A percentile compares a stretch with the other conserved stretches of the same genome.
Evolutionary conservation across 2,797 vertebrate genomes (phyloP).

Genomic region (Hirundo rustica): DNA sequence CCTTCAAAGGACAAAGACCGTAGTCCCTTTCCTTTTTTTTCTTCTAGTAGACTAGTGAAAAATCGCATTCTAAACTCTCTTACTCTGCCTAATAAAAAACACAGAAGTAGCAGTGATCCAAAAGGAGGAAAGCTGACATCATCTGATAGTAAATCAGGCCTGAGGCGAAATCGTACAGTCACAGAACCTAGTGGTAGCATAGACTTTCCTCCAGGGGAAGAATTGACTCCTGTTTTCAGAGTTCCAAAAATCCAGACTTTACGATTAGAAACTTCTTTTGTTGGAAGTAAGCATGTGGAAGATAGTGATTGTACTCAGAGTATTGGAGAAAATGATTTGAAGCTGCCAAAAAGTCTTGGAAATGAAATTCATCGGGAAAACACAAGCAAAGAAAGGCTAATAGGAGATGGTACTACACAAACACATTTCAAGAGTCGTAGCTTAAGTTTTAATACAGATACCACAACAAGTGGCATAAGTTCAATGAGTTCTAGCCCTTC

Average conservation of each 20-base stretch:
- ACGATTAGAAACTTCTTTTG: constrained; percentile 92
- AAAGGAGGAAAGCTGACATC: constrained; percentile 85
- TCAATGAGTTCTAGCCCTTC: constrained; percentile 99
- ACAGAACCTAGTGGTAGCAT: constrained; percentile 89
- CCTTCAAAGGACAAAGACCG: constrained; percentile 90
- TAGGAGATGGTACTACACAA: constrained; percentile 84
- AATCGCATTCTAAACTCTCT: constrained; percentile 92
- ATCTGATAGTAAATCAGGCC: constrained; percentile 82
- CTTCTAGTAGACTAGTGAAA: constrained; percentile 91
- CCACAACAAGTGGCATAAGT: constrained; percentile 98
- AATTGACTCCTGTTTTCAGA: constrained; percentile 82
- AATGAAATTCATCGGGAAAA: constrained; percentile 84
- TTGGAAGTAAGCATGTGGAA: constrained; percentile 82
- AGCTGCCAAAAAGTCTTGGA: constrained; percentile 80
- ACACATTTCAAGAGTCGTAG: constrained; percentile 98
- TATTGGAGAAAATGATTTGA: constrained; percentile 85
- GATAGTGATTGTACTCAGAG: constrained; percentile 81
- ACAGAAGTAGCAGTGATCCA: constrained; percentile 90
- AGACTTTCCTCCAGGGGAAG: constrained; percentile 82
- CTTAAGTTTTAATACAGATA: constrained; percentile 99
- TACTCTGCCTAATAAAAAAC: constrained; percentile 94
- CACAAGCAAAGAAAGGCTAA: constrained; percentile 88
- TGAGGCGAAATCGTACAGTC: constrained; percentile 89
- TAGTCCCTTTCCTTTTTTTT: constrained; percentile 92
- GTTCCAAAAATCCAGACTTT: constrained; percentile 90